Percentiles rank a stretch among this genome's conserved stretches.
phyloP scores from a whole-genome alignment of 2,113 vertebrate species.

The Notiomystis cincta region DNA sequence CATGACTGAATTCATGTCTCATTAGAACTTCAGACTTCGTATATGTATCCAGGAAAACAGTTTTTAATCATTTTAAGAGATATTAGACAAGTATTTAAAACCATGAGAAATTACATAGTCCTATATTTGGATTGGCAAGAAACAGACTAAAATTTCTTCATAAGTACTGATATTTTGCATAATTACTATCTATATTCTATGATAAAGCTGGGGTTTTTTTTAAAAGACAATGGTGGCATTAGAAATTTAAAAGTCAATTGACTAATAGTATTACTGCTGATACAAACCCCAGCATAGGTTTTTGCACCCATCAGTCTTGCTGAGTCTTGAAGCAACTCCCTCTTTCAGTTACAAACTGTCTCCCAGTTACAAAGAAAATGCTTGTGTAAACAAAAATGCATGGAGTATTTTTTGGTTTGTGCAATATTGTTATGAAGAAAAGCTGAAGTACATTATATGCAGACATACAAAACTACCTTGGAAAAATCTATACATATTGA shows the following conservation, averaged over 20 bases:
- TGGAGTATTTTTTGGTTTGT: neutral
- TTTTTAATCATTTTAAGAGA: neutral
- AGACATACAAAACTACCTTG: neutral
- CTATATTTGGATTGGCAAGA: neutral
- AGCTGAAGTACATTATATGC: neutral
- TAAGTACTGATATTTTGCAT: neutral
- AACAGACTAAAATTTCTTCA: neutral
- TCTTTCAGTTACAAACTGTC: neutral
- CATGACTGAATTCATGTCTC: neutral
- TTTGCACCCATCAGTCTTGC: neutral
- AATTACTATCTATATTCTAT: neutral
- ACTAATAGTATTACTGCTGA: neutral
- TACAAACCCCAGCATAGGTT: neutral
- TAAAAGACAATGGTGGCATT: neutral
- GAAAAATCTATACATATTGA: neutral
- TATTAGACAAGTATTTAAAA: neutral
- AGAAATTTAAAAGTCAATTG: neutral
- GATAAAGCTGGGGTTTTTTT: neutral
- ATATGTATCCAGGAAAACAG: neutral
- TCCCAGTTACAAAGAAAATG: neutral
- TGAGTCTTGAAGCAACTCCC: neutral
- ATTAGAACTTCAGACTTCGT: neutral
- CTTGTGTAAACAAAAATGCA: neutral
- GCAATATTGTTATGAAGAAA: neutral
- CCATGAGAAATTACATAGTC: neutral